These are phyloP conservation scores for Mustela nigripes DNA, from an alignment of 2,113 vertebrate species.

Conservation along the genomic window DNA sequence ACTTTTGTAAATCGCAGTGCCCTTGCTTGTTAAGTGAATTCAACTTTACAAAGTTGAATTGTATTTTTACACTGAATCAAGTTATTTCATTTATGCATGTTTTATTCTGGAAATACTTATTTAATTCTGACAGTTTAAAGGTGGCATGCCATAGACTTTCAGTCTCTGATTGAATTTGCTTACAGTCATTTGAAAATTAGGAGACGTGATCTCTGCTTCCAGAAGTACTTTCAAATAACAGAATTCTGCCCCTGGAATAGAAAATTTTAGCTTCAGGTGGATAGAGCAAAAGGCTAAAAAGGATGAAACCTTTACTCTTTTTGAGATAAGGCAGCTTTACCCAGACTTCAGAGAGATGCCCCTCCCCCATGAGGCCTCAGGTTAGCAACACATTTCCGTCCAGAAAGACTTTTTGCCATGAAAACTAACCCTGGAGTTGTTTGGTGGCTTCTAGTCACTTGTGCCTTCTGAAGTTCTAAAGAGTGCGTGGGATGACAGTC, in stretches of 20 bases:
- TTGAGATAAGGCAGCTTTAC: background rate
- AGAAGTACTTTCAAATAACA: background rate
- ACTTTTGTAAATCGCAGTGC: background rate
- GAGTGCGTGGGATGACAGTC: background rate
- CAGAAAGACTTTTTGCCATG: background rate
- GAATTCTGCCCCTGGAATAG: background rate
- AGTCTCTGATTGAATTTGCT: conserved; percentile 28
- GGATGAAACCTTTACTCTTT: background rate
- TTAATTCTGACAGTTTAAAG: conserved; percentile 15
- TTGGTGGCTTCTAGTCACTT: background rate
- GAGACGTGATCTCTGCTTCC: background rate
- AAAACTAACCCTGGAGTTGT: background rate
- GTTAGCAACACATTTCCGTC: background rate
- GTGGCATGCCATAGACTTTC: background rate
- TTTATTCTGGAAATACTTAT: background rate
- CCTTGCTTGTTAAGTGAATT: background rate
- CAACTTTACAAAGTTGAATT: background rate
- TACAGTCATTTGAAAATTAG: background rate
- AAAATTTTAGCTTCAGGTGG: background rate
- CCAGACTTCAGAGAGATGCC: background rate
- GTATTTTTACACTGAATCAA: background rate
- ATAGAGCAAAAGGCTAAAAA: background rate
- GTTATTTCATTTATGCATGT: background rate
- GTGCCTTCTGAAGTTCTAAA: background rate
- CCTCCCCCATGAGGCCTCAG: fast-evolving